Base-by-base conservation (phyloP, 2,888 invertebrate species). In the Onthophagus sagittarius region DNA sequence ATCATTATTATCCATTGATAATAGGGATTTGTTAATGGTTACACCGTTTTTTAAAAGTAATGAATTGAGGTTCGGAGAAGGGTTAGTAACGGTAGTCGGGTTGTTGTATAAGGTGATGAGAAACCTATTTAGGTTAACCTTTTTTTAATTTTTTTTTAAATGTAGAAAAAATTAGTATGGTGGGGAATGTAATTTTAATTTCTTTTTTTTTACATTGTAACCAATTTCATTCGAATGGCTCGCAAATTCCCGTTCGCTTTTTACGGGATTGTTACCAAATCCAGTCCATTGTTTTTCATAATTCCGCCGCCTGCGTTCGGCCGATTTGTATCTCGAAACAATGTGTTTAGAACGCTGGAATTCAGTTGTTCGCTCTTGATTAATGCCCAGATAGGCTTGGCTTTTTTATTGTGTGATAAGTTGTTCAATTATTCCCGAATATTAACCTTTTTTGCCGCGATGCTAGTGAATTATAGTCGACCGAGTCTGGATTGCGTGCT, bases 401-500 rank as follows among this genome's bases (percentile, higher is more conserved):
- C 31, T 67, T 67, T 64, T 67, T 67, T 67, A 67, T 67, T 67
- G 67, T 67, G 67, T 32, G 67, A 67, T 67, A 67, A 67, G 67
- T 67, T 67, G 67, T 67, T 67, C 67, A 67, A 67, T 67, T 67
- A 67, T 67, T 67, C 67, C 31, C 31, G 67, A 67, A 67, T 67
- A 31, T 31, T 31, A 31, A 67, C 39, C 39, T 53, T 53, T 53
- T 53, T 53, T 53, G 39, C 39, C 39, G 39, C 39, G 39, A 53
- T 53, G 39, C 39, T 53, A 53, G 39, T 53, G 39, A 53, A 53
- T 53, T 53, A 53, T 53, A 53, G 39, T 11, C 11, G 39, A 53
- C 4, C 39, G 39, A 53, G 39, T 9, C 39, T 7, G 39, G 39
- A 53, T 53, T 53, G 39, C 39, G 39, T 53, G 39, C 39, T 53